Conservation (phyloP, 2,113 vertebrate species). For the Eclectus roratus region DNA sequence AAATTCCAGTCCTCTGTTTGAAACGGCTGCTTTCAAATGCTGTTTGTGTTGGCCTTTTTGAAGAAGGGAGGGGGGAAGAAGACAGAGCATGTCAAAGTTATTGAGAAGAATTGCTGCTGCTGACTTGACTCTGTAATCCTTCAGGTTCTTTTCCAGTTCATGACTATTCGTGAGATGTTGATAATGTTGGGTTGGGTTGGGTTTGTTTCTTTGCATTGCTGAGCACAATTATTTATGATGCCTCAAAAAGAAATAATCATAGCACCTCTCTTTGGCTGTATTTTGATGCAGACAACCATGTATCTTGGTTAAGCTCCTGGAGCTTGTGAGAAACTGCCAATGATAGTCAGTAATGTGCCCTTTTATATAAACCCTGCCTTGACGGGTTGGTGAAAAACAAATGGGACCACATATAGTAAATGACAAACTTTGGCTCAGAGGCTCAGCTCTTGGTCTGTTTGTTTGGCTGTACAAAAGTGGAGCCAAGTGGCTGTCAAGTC, state of each 20-base stretch:
- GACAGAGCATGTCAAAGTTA: background rate
- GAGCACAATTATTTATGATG: background rate
- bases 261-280: background rate
- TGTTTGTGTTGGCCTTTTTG: slow-evolving; percentile 12
- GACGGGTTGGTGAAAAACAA: background rate
- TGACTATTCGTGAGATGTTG: background rate
- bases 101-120: slow-evolving; percentile 9
- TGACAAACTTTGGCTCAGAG: background rate
- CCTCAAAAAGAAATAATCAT: background rate
- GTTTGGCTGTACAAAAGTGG: background rate
- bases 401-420: background rate
- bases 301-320: background rate
- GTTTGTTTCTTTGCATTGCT: background rate
- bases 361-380: background rate
- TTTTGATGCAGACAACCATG: background rate
- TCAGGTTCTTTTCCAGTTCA: background rate
- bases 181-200: background rate
- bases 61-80: background rate
- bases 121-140: background rate
- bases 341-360: slow-evolving; percentile 40
- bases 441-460: background rate
- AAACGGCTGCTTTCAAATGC: slow-evolving; percentile 18
- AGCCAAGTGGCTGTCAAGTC: background rate
- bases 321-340: background rate
- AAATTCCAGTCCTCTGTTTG: background rate